These are phyloP conservation scores for Entelurus aequoreus DNA, from an alignment of 2,113 vertebrate species.

Conservation along the genomic window DNA sequence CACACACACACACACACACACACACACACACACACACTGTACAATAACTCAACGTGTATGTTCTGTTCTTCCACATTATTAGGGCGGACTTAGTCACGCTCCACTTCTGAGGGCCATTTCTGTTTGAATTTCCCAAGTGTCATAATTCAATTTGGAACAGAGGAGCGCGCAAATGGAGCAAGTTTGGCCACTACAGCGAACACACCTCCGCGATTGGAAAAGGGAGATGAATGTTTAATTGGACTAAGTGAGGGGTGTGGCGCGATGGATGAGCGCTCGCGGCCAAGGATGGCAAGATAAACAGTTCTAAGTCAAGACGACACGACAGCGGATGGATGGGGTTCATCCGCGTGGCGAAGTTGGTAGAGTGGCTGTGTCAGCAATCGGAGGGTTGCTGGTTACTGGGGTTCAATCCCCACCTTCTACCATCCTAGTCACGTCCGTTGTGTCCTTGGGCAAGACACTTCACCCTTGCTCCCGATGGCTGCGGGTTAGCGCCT, in stretches of 20 bases:
- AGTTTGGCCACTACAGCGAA: neutral
- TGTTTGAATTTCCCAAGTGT: constrained; percentile 21
- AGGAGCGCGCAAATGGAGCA: neutral
- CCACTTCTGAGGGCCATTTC: constrained; percentile 17
- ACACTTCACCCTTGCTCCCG: no score
- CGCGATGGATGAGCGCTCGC: constrained; percentile 45
- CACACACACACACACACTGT: neutral
- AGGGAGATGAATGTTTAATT: constrained; percentile 48
- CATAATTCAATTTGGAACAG: constrained; percentile 30
- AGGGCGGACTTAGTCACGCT: constrained; percentile 19
- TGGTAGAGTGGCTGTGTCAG: no score
- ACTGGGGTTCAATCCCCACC: no score
- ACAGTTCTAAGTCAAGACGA: constrained; percentile 38
- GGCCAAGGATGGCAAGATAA: constrained; percentile 46
- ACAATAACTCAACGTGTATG: neutral
- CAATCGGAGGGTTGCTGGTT: no score
- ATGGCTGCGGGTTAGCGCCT: no score
- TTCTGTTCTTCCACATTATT: constrained; percentile 9
- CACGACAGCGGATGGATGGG: constrained; percentile 3
- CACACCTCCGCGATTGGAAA: constrained; percentile 23
- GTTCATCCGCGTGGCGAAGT: no score
- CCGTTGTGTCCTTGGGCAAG: no score
- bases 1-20: neutral
- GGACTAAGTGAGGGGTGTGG: constrained; percentile 6
- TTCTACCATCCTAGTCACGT: no score